These are phyloP conservation scores for Strigamia crassipes DNA, from an alignment of 2,888 invertebrate species.

Conservation along the genomic window DNA sequence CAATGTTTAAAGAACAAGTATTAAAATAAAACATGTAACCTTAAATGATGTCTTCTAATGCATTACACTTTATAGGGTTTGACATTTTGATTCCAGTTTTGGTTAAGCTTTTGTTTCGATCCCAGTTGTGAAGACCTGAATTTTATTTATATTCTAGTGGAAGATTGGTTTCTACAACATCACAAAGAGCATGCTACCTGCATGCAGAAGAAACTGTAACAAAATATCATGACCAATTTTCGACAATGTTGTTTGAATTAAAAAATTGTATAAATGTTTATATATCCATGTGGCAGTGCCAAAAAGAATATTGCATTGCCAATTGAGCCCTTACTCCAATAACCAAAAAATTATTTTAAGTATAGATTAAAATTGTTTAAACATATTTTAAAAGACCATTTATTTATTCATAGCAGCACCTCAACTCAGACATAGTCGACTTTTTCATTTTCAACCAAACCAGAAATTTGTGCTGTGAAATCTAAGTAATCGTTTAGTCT, in stretches of 20 bases:
- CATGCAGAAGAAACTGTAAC: background rate
- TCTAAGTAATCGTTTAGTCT: no score
- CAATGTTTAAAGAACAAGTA: conserved; percentile 13
- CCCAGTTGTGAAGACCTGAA: background rate
- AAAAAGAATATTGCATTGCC: no score
- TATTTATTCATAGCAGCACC: no score
- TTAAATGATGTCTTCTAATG: background rate
- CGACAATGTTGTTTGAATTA: background rate
- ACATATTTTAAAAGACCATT: no score
- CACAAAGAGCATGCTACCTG: background rate
- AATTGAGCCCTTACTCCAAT: no score
- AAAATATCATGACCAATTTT: background rate
- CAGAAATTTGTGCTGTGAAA: no score
- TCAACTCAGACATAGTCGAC: no score
- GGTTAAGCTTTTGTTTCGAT: background rate
- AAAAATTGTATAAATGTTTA: background rate
- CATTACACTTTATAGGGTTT: background rate
- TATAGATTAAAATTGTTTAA: no score
- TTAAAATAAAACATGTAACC: background rate
- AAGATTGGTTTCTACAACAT: background rate
- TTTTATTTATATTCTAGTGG: background rate
- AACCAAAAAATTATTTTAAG: no score
- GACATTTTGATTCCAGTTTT: background rate
- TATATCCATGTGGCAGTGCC: no score
- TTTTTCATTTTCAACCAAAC: no score